phyloP scores from a whole-genome alignment of 2,888 invertebrate species.

The Catocala fraxini region DNA sequence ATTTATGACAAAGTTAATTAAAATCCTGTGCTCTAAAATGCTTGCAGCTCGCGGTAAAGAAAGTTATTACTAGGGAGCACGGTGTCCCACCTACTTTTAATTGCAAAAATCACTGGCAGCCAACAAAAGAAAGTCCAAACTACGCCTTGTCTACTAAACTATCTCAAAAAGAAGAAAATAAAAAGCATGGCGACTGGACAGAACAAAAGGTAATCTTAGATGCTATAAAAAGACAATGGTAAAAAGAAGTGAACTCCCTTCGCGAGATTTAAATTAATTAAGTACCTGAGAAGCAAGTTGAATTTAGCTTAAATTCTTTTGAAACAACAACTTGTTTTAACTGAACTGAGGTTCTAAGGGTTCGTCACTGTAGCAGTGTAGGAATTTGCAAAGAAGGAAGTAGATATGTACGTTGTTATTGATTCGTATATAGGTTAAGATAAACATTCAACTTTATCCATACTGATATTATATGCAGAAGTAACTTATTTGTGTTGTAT shows the following conservation, averaged over 20 bases:
- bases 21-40: too few species aligned
- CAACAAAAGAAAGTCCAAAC: slow-evolving; percentile 8
- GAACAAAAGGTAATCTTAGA: slow-evolving; percentile 43
- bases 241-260: slow-evolving; percentile 48
- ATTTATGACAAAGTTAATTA: too few species aligned
- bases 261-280: slow-evolving; percentile 80
- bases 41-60: too few species aligned
- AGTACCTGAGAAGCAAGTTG: slow-evolving; percentile 53
- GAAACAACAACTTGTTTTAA: slow-evolving; percentile 50
- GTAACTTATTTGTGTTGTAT: too few species aligned
- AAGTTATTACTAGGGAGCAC: too few species aligned
- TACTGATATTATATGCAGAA: too few species aligned
- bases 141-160: slow-evolving; percentile 5
- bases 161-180: slow-evolving; percentile 1
- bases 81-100: slow-evolving; percentile 3
- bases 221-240: slow-evolving; percentile 27
- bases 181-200: slow-evolving; percentile 7
- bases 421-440: too few species aligned
- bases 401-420: too few species aligned
- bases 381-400: slow-evolving; percentile 2
- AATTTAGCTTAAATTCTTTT: slow-evolving; percentile 62
- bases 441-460: too few species aligned
- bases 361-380: slow-evolving; percentile 18
- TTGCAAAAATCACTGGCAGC: background rate
- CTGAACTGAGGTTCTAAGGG: slow-evolving; percentile 16